Base-by-base conservation (phyloP, 2,797 vertebrate species). In the Luscinia luscinia region DNA sequence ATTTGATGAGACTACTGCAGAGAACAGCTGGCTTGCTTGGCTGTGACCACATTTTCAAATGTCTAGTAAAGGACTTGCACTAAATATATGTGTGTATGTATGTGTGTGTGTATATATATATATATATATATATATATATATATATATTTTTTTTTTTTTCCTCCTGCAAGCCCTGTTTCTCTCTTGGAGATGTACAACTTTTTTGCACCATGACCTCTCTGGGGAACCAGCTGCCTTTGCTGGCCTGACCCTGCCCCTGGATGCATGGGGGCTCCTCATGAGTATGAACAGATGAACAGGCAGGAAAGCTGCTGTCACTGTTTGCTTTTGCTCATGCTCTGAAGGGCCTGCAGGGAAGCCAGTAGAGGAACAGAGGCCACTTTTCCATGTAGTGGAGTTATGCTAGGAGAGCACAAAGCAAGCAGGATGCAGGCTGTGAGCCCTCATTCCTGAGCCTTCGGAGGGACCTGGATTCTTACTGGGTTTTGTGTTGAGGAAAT, bases 131-230 rank as follows among this genome's bases (percentile, higher is more conserved):
- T 67, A 2, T 3, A 1, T 51, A 6, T n/a, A n/a, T n/a, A n/a
- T n/a, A n/a, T n/a, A n/a, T n/a, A n/a, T 12, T 41, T 41, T 41
- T 41, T 43, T 43, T 45, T 9, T 32, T 41, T 27, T 40, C 20
- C 10, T 9, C 4, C 58, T 30, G 5, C 23, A 51, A 57, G 23
- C 23, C 0, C 0, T 19, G 7, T 34, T 84, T 90, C 12, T 30
- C 15, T 43, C 21, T 51, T 58, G 51, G 57, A 68, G 24, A 18
- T 18, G 30, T 0, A 0, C 19, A 51, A 13, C 38, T 38, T 36
- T 76, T 0, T 0, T 38, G 28, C 0, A 1, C 43, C 23, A 0
- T 24, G 21, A 51, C 36, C 54, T 46, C 28, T 49, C 24, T 62
- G 55, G 19, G 38, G 5, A 38, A n/a, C 14, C 54, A 19, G 46